phyloP scores from a whole-genome alignment of 2,888 invertebrate species.

The Lochmaea crataegi region DNA sequence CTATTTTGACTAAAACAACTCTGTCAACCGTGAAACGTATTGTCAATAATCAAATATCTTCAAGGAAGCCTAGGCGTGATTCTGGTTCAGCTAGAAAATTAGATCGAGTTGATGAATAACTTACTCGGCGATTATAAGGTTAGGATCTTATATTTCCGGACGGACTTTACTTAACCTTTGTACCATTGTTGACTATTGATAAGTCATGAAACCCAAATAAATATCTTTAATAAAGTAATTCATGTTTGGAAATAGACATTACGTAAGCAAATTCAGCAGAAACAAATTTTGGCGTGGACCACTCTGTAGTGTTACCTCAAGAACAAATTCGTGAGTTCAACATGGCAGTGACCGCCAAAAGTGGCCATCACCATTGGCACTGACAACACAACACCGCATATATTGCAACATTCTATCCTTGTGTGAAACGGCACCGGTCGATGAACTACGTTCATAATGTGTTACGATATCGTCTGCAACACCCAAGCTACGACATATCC shows the following conservation, averaged over 20 bases:
- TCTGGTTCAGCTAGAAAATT: no score
- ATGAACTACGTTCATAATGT: slow-evolving; percentile 63
- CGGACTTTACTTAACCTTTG: no score
- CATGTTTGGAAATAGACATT: neutral
- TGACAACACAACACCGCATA: slow-evolving; percentile 49
- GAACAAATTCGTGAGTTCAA: slow-evolving; percentile 45
- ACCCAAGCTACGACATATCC: slow-evolving; percentile 43
- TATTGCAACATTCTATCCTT: slow-evolving; percentile 52
- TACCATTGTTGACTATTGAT: no score
- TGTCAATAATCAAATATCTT: no score
- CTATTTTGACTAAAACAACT: no score
- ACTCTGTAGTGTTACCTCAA: slow-evolving; percentile 40
- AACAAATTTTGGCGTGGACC: slow-evolving; percentile 7
- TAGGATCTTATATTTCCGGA: no score
- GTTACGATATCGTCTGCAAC: slow-evolving; percentile 62
- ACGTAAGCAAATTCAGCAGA: neutral
- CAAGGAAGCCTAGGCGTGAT: no score
- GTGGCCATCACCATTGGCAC: slow-evolving; percentile 49
- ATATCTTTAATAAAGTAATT: neutral
- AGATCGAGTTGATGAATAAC: no score
- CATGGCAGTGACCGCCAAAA: slow-evolving; percentile 54
- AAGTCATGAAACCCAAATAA: neutral
- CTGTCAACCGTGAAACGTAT: no score
- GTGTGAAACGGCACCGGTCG: slow-evolving; percentile 57
- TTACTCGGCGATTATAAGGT: no score